Conservation (phyloP, 1,140 invertebrate species). For the Bilobella aurantiaca region DNA sequence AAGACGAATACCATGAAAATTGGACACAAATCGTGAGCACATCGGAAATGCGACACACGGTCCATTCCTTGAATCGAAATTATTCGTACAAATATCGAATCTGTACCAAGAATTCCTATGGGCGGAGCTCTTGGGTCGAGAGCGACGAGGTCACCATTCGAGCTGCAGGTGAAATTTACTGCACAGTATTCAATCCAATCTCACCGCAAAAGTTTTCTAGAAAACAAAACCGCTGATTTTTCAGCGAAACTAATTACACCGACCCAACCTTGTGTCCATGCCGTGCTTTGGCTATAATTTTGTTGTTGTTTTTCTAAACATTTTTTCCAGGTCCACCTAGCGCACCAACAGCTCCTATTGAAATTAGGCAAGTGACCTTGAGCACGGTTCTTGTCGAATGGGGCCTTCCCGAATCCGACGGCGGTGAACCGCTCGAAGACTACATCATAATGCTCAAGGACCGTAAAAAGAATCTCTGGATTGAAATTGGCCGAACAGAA, state of each 20-base stretch:
- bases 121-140: neutral
- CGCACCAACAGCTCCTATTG: conserved; percentile 76
- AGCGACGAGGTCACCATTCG: neutral
- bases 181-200: too few relatives aligned
- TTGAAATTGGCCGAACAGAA: conserved; percentile 79
- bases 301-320: neutral
- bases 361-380: conserved; percentile 66
- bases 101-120: neutral
- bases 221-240: too few relatives aligned
- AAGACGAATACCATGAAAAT: neutral
- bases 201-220: too few relatives aligned
- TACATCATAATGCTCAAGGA: conserved; percentile 91
- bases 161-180: neutral
- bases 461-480: conserved; percentile 86
- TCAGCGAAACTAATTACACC: too few relatives aligned
- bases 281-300: too few relatives aligned
- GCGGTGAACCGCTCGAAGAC: conserved; percentile 75
- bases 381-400: conserved; percentile 81
- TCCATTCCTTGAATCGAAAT: neutral
- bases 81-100: neutral
- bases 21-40: neutral
- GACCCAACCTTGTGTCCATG: too few relatives aligned
- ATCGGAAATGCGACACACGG: neutral
- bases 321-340: conserved; percentile 67
- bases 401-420: conserved; percentile 86